phyloP scores from a whole-genome alignment of 1,140 invertebrate genomes.

The Bombus sibiricus region DNA sequence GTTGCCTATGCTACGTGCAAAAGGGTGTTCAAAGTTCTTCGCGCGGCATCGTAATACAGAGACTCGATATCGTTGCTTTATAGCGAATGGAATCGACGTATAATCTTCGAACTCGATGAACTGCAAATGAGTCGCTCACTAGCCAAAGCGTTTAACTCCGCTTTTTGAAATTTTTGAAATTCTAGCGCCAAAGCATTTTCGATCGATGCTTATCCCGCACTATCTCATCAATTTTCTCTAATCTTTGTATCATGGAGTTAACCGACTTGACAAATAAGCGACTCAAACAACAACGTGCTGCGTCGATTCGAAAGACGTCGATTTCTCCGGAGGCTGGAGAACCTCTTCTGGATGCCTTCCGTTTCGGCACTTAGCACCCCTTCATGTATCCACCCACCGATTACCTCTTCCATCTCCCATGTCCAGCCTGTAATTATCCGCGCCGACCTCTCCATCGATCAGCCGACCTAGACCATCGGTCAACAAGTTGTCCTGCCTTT shows the following conservation, averaged over 20 bases:
- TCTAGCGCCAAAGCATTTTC: too few relatives aligned
- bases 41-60: background rate
- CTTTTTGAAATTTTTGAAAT: too few relatives aligned
- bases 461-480: constrained; percentile 87
- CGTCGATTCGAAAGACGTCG: too few relatives aligned
- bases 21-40: background rate
- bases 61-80: background rate
- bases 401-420: constrained; percentile 85
- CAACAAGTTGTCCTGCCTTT: constrained; percentile 79
- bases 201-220: too few relatives aligned
- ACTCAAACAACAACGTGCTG: too few relatives aligned
- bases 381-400: constrained; percentile 53
- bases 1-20: too few relatives aligned
- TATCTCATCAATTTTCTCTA: too few relatives aligned
- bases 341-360: background rate
- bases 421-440: constrained; percentile 87
- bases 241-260: too few relatives aligned
- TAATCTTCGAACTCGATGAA: background rate
- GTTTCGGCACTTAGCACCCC: constrained; percentile 43
- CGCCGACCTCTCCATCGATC: constrained; percentile 87
- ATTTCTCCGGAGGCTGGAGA: background rate
- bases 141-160: too few relatives aligned
- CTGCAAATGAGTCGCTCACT: background rate
- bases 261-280: too few relatives aligned
- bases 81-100: background rate